These are phyloP conservation scores for Pandemis cinnamomeana DNA, from an alignment of 2,888 invertebrate genomes.

Conservation along the genomic window DNA sequence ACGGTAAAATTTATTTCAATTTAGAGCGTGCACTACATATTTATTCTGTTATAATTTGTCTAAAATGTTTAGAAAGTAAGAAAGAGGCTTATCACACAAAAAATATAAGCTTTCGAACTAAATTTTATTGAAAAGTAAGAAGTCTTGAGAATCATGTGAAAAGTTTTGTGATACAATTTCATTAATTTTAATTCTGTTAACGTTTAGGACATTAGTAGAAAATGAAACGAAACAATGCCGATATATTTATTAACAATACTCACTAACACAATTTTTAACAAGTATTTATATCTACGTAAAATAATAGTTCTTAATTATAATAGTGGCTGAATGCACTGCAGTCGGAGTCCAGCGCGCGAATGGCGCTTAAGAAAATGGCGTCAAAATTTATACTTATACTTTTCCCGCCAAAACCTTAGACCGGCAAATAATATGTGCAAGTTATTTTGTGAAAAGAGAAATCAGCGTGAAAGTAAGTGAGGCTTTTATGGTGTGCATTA, in stretches of 20 bases:
- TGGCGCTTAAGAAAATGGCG: constrained; percentile 38
- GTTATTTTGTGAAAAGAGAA: constrained; percentile 41
- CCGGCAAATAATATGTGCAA: constrained; percentile 39
- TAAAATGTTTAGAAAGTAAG: no score
- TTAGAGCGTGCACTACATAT: no score
- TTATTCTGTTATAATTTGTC: no score
- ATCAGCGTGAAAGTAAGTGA: constrained; percentile 36
- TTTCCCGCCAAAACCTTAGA: constrained; percentile 42
- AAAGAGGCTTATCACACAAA: no score
- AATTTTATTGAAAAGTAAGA: background rate
- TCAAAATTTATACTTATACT: constrained; percentile 39
- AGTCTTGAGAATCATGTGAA: background rate
- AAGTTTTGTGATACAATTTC: constrained; percentile 24
- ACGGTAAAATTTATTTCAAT: no score
- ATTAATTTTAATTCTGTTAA: background rate
- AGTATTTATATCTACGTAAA: background rate
- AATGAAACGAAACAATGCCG: constrained; percentile 29
- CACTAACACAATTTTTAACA: constrained; percentile 15
- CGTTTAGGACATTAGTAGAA: constrained; percentile 26
- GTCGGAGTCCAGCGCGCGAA: constrained; percentile 35
- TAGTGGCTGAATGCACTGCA: constrained; percentile 32
- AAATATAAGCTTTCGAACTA: background rate
- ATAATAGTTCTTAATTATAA: constrained; percentile 8
- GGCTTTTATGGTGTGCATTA: constrained; percentile 40
- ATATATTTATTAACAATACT: constrained; percentile 34